A percentile compares a stretch with the other conserved stretches of the same genome.
These are phyloP conservation scores for Nezara viridula DNA, from an alignment of 2,888 invertebrate genomes.

Conservation along the genomic window DNA sequence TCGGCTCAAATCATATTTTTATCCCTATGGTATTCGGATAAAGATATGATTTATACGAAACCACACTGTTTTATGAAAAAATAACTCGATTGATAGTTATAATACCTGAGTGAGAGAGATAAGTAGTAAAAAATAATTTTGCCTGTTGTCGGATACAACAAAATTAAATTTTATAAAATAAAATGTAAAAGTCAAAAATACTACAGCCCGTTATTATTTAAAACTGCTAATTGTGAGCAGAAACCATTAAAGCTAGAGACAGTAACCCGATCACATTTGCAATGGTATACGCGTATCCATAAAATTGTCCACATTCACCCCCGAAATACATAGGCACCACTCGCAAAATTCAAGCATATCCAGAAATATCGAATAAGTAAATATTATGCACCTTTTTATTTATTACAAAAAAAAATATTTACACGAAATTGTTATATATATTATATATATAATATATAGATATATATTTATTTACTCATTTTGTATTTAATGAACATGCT, in stretches of 20 bases:
- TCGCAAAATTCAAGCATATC: conserved; percentile 60
- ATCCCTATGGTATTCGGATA: conserved; percentile 42
- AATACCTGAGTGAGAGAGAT: neutral
- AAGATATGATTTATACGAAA: conserved; percentile 55
- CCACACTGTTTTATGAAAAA: conserved; percentile 36
- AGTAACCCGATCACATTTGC: conserved; percentile 59
- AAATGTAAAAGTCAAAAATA: neutral
- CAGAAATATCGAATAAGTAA: conserved; percentile 58
- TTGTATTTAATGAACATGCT: conserved; percentile 59
- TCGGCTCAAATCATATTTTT: conserved; percentile 51
- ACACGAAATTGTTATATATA: conserved; percentile 7
- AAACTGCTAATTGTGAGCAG: conserved; percentile 49
- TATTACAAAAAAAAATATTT: conserved; percentile 39
- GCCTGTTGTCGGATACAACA: neutral
- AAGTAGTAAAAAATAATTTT: conserved; percentile 14
- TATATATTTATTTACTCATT: conserved; percentile 54
- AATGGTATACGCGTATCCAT: conserved; percentile 51
- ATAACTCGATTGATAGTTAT: neutral
- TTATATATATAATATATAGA: conserved; percentile 50
- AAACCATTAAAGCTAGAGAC: conserved; percentile 59
- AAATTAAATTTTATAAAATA: neutral
- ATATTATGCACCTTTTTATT: conserved; percentile 54
- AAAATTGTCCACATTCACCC: conserved; percentile 42
- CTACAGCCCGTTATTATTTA: conserved; percentile 18
- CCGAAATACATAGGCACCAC: conserved; percentile 58